These are phyloP conservation scores for Myotis daubentonii DNA, from an alignment of 2,797 vertebrate species.

Conservation along the genomic window DNA sequence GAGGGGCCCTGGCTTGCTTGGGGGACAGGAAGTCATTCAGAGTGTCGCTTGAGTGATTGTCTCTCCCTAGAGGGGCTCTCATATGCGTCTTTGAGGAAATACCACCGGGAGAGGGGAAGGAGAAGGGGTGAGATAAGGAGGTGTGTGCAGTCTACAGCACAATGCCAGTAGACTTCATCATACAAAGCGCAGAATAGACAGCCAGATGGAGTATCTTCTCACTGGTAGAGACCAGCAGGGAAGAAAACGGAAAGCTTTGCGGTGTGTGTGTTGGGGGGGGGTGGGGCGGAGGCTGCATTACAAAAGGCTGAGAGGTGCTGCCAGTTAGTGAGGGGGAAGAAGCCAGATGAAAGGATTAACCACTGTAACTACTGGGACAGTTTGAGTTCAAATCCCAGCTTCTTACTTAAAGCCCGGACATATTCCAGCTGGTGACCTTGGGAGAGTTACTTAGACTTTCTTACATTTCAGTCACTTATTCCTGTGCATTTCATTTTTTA, in stretches of 20 bases:
- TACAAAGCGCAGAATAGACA: background rate
- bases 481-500: accelerated
- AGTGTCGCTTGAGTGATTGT: background rate
- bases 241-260: constrained; percentile 35
- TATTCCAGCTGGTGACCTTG: background rate
- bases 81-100: background rate
- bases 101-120: background rate
- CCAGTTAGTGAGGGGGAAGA: background rate
- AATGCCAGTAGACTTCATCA: background rate
- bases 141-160: background rate
- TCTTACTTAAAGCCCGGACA: background rate
- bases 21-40: background rate
- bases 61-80: background rate
- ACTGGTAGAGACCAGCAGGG: constrained; percentile 31
- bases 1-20: background rate
- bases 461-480: background rate
- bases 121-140: background rate
- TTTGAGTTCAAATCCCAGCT: constrained; percentile 38
- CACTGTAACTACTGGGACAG: background rate
- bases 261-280: background rate
- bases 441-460: background rate
- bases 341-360: constrained; percentile 40
- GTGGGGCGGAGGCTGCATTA: background rate
- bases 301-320: constrained; percentile 42
- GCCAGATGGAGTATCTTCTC: constrained; percentile 33